These are phyloP conservation scores for Galeruca laticollis DNA, from an alignment of 2,888 invertebrate genomes.

Conservation along the genomic window DNA sequence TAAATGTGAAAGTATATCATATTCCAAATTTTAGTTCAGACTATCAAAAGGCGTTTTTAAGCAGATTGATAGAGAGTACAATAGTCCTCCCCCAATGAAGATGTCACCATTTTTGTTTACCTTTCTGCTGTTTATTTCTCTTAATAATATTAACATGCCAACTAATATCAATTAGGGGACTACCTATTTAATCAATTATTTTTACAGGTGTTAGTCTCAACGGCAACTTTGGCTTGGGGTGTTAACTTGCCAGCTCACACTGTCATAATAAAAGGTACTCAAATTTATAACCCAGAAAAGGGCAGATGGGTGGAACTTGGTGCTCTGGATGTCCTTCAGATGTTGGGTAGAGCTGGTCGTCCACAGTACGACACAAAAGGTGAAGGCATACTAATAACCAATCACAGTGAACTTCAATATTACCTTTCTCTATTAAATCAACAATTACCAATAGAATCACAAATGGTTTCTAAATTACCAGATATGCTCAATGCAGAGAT, in stretches of 20 bases:
- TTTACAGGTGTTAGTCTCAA: conserved; percentile 92
- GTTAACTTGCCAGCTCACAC: conserved; percentile 99
- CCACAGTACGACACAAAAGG: conserved; percentile 99
- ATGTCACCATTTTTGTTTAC: too few relatives aligned
- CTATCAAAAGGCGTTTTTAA: too few relatives aligned
- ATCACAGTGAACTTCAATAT: conserved; percentile 98
- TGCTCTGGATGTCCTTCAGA: conserved; percentile 97
- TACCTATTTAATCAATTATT: not conserved
- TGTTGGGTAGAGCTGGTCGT: conserved; percentile 97
- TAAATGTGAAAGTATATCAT: too few relatives aligned
- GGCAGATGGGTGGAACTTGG: conserved; percentile 98
- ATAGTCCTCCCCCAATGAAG: too few relatives aligned
- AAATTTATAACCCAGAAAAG: conserved; percentile 98
- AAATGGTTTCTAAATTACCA: conserved; percentile 90
- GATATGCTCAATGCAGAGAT: conserved; percentile 99
- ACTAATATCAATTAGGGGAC: not conserved
- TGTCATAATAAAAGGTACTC: conserved; percentile 95
- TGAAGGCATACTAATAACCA: conserved; percentile 96
- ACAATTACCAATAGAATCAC: conserved; percentile 98
- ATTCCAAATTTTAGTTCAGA: too few relatives aligned
- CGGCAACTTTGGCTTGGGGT: conserved; percentile 99
- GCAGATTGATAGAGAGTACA: too few relatives aligned
- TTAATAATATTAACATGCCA: too few relatives aligned
- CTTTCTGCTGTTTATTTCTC: too few relatives aligned
- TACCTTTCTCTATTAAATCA: conserved; percentile 98